Conservation (phyloP, 2,797 vertebrate species). For the Cryptoblepharus egeriae region DNA sequence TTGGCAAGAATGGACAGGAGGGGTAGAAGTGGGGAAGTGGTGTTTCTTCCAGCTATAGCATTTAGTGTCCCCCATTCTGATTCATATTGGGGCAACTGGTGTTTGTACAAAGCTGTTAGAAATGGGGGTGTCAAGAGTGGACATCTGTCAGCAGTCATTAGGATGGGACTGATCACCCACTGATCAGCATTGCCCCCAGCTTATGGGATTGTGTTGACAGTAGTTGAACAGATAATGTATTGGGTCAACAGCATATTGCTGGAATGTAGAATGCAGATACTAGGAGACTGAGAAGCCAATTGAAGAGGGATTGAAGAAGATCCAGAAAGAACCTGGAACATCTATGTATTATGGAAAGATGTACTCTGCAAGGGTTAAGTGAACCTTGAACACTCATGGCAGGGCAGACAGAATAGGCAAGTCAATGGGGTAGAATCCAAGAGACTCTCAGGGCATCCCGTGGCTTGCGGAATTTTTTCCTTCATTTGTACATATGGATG, state of each 20-base stretch:
- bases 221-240: not conserved
- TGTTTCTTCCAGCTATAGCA: not conserved
- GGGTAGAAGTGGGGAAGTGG: not conserved
- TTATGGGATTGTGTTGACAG: not conserved
- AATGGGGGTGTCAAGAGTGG: not conserved
- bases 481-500: constrained; percentile 6
- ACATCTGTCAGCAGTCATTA: not conserved
- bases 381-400: not conserved
- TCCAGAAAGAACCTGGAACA: not conserved
- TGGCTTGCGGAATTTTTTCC: constrained; percentile 4
- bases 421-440: not conserved
- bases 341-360: not conserved
- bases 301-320: not conserved
- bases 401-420: not conserved
- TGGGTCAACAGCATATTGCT: not conserved
- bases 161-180: not conserved
- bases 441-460: not conserved
- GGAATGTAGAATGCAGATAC: not conserved
- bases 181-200: not conserved
- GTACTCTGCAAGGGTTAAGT: not conserved
- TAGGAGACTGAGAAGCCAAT: not conserved
- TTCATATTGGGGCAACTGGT: not conserved
- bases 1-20: not conserved
- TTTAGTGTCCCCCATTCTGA: not conserved
- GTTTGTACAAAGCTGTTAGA: not conserved